Conservation (phyloP, 1,140 invertebrate species). For the Chlorops oryzae region DNA sequence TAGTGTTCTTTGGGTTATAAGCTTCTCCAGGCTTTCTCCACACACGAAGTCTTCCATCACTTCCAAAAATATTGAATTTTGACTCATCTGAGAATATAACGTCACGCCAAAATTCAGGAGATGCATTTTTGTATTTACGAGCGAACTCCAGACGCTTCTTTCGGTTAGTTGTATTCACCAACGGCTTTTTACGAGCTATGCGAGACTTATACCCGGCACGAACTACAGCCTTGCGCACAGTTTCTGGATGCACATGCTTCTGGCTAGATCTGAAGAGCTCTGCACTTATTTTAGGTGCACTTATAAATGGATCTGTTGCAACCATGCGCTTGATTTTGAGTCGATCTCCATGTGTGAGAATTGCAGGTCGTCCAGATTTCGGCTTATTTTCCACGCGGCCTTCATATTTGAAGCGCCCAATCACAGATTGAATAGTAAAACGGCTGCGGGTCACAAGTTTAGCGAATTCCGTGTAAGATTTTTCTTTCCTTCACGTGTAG, state of each 20-base stretch:
- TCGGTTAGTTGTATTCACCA: not conserved
- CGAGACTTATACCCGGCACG: not conserved
- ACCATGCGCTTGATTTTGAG: not conserved
- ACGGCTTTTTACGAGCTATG: not conserved
- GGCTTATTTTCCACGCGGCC: not conserved
- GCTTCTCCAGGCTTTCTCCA: not conserved
- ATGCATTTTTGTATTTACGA: not conserved
- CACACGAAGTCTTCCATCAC: not conserved
- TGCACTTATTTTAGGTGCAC: too few relatives aligned
- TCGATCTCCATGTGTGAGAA: not conserved
- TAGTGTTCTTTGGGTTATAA: not conserved
- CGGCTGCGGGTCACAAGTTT: not conserved
- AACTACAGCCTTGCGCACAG: too few relatives aligned
- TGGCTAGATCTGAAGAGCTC: too few relatives aligned
- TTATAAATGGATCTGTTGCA: too few relatives aligned
- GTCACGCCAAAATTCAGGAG: constrained; percentile 1
- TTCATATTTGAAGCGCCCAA: not conserved
- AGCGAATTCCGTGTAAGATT: not conserved
- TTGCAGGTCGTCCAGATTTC: not conserved
- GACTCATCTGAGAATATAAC: constrained; percentile 1
- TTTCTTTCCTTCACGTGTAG: too few relatives aligned
- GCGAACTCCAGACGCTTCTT: not conserved
- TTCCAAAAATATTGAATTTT: constrained; percentile 9
- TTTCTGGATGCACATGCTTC: too few relatives aligned
- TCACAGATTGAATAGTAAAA: not conserved